Evolutionary conservation across 2,797 vertebrate genomes (phyloP).

Genomic region (Orientallactaga sibirica): DNA sequence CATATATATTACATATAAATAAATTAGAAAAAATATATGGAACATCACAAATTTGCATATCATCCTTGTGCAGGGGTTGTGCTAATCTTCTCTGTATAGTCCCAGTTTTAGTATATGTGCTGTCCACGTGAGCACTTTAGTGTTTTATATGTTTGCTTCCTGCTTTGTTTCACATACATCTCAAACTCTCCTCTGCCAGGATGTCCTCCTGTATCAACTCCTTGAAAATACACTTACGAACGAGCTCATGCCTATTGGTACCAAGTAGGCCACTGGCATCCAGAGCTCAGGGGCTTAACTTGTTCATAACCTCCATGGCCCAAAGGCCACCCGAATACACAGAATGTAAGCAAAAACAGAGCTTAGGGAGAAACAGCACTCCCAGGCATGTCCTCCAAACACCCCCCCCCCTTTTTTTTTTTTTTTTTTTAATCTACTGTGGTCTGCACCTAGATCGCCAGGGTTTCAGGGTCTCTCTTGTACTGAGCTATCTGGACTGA

Average conservation of each 20-base stretch:
- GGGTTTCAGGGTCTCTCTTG: neutral
- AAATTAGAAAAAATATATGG: neutral
- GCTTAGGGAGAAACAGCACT: neutral
- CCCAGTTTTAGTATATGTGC: neutral
- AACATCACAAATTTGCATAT: neutral
- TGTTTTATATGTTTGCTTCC: neutral
- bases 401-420: no score
- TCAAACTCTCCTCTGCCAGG: slow-evolving; percentile 14
- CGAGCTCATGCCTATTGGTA: neutral
- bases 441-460: no score
- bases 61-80: neutral
- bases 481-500: neutral
- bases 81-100: neutral
- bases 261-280: neutral
- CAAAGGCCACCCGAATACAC: neutral
- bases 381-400: neutral
- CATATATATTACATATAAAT: no score
- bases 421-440: neutral
- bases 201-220: slow-evolving; percentile 2
- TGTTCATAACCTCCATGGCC: neutral
- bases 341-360: neutral
- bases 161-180: neutral
- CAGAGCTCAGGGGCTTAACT: neutral
- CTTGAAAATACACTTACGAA: neutral
- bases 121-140: neutral